A percentile compares a stretch with the other conserved stretches of the same genome.
Conservation (phyloP, 2,113 vertebrate genomes). For the Orientallactaga bullata region DNA sequence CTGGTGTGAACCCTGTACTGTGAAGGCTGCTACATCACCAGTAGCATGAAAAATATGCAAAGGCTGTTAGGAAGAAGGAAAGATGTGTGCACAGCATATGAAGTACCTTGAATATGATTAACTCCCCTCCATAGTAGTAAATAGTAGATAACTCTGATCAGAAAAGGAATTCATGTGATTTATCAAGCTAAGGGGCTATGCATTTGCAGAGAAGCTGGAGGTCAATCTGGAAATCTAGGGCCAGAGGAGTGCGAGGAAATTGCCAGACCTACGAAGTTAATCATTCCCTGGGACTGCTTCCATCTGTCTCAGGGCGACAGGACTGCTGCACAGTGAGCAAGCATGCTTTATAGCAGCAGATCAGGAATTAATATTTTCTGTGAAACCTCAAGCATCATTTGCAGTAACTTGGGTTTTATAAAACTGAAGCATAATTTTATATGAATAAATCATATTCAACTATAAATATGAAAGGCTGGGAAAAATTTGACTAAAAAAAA, state of each 20-base stretch:
- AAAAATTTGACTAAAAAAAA: constrained; percentile 48
- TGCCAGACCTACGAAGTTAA: constrained; percentile 88
- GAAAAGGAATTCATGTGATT: constrained; percentile 86
- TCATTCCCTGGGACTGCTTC: constrained; percentile 86
- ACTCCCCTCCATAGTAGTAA: constrained; percentile 86
- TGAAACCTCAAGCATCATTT: constrained; percentile 86
- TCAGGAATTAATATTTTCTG: constrained; percentile 88
- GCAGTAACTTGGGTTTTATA: constrained; percentile 85
- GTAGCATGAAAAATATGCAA: constrained; percentile 83
- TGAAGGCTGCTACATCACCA: not conserved
- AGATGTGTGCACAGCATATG: constrained; percentile 80
- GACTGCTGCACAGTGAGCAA: constrained; percentile 71
- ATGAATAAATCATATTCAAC: constrained; percentile 83
- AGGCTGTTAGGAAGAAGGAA: constrained; percentile 79
- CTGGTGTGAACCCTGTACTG: not conserved
- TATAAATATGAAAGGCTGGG: constrained; percentile 74
- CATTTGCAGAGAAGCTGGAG: constrained; percentile 87
- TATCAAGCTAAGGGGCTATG: constrained; percentile 87
- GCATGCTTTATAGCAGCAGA: constrained; percentile 83
- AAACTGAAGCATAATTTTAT: constrained; percentile 88
- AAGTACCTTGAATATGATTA: constrained; percentile 85
- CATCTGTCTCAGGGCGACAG: constrained; percentile 86
- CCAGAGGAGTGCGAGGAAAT: constrained; percentile 86
- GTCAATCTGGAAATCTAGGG: constrained; percentile 89
- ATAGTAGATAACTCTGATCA: constrained; percentile 88